Evolutionary conservation across 2,888 invertebrate species (phyloP), one percentile per base, ranked within the genome.

Genomic region (Ephialtes manifestator): DNA sequence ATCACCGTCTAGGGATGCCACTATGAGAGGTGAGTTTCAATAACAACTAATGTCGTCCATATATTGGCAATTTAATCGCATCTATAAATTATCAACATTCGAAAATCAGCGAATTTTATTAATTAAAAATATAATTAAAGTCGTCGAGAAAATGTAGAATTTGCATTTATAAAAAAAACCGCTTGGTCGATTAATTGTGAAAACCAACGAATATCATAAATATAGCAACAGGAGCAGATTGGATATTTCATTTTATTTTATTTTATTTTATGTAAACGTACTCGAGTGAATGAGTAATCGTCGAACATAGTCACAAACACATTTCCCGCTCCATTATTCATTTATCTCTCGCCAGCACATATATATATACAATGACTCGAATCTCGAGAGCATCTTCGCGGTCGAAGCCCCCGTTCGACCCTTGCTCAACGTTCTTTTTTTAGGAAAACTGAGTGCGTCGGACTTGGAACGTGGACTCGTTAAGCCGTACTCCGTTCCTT

Each of bases 1-100:
- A 90, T 87, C 89, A 88, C 89, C 90, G 89, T 89, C 87, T 92
- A 91, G 90, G 89, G 90, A 92, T 92, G 91, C 87, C 93, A 93
- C 90, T 88, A 93, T 93, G 93, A 93, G 93, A 93, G 92, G 93
- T 92, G 89, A 93, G 92, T 87, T 53, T 15, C 31, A 75, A 68
- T 68, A 28, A 28, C 43, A 58, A 51, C 58, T 67, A 65, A 53
- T 76, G 31, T 46, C 35, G 0, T 55, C 7, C 10, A 15, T 4
- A 2, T n/a, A 70, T 53, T 46, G 10, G 18, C n/a, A 63, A 68
- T 53, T 7, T 81, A 39, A 31, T 18, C 58, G 11, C 43, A 60
- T 58, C 58, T 28, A 11, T 24, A 11, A 58, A 4, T 24, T 15
- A 24, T 35, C 35, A 13, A 55, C 1, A 31, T 31, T 2, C 4